Evolutionary conservation across 2,888 invertebrate species (phyloP).

Genomic region (Cheilosia vernalis): DNA sequence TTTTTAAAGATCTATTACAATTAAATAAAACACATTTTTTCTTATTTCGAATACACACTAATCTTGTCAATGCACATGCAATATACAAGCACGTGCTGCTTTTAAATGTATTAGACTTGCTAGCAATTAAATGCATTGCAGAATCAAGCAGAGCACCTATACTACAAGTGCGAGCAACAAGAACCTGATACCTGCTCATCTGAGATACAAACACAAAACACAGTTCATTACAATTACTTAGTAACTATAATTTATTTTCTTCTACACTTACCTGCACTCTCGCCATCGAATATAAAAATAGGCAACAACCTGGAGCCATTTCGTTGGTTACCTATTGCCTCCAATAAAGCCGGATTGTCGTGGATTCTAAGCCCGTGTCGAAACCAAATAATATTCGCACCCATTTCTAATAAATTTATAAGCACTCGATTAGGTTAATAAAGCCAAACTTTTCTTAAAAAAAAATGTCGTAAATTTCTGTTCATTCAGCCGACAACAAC

Average conservation of each 20-base stretch:
- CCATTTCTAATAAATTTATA: constrained; percentile 20
- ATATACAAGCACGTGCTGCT: too few species aligned
- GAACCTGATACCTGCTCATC: too few species aligned
- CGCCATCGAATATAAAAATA: constrained; percentile 90
- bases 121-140: too few species aligned
- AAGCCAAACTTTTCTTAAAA: not conserved
- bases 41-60: too few species aligned
- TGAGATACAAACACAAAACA: too few species aligned
- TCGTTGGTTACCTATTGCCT: constrained; percentile 83
- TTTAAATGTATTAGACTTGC: too few species aligned
- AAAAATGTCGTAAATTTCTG: not conserved
- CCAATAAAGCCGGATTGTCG: constrained; percentile 88
- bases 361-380: constrained; percentile 88
- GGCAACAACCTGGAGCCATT: constrained; percentile 84
- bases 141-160: too few species aligned
- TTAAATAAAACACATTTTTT: too few species aligned
- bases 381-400: constrained; percentile 87
- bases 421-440: not conserved
- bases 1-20: too few species aligned
- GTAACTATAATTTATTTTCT: not conserved
- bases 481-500: not conserved
- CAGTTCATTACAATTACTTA: not conserved
- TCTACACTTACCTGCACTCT: constrained; percentile 86
- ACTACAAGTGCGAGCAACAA: too few species aligned
- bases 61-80: too few species aligned